Evolutionary conservation across 2,797 vertebrate genomes (phyloP).

Genomic region (Scyliorhinus canicula): DNA sequence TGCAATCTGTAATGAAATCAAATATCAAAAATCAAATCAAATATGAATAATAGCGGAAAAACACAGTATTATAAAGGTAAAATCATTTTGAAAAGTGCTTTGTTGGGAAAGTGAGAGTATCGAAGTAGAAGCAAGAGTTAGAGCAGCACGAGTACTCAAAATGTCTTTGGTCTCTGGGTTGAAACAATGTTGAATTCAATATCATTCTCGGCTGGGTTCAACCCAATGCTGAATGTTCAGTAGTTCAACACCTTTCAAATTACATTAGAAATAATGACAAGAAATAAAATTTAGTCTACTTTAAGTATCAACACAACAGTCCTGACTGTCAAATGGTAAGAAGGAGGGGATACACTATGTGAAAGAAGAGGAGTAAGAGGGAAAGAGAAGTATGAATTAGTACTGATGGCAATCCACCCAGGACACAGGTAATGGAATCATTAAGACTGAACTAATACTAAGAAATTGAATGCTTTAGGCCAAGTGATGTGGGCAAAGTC

Average conservation of each 20-base stretch:
- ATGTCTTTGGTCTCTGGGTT: neutral
- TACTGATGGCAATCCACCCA: too few relatives aligned
- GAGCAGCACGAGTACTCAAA: neutral
- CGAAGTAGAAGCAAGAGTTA: neutral
- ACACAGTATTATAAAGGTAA: neutral
- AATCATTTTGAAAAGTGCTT: neutral
- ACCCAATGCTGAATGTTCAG: neutral
- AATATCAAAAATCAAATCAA: too few relatives aligned
- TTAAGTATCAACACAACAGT: slow-evolving; percentile 1
- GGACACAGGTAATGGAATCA: neutral
- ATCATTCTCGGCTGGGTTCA: neutral
- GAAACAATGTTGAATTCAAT: neutral
- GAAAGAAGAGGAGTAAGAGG: neutral
- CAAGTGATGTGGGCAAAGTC: neutral
- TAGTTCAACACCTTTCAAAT: neutral
- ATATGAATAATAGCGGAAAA: neutral
- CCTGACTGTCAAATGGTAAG: neutral
- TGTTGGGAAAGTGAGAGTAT: neutral
- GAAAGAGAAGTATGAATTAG: neutral
- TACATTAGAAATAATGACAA: neutral
- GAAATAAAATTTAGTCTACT: neutral
- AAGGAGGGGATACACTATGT: neutral
- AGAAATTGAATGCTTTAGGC: neutral
- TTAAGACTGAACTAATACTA: neutral
- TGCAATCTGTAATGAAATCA: slow-evolving; percentile 63